phyloP scores from a whole-genome alignment of 2,888 invertebrate genomes.

The Mesochorus sp. region DNA sequence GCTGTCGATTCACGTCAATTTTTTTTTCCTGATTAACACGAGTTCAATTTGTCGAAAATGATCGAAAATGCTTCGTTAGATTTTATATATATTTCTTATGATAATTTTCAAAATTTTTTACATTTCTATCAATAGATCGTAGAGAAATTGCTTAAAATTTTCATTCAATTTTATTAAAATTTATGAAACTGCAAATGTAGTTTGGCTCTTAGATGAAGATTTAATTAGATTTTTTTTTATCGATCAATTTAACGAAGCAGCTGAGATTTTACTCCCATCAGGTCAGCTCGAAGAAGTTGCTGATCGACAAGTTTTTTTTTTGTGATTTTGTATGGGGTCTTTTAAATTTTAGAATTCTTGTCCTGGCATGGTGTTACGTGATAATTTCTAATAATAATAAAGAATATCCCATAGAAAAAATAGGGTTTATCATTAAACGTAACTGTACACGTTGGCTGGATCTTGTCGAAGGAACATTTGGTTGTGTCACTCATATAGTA shows the following conservation, averaged over 20 bases:
- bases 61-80: constrained; percentile 45
- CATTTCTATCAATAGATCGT: background rate
- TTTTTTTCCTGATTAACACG: constrained; percentile 43
- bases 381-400: constrained; percentile 51
- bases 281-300: background rate
- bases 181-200: background rate
- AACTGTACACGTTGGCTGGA: background rate
- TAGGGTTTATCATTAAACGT: background rate
- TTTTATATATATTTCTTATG: constrained; percentile 20
- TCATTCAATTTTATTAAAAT: background rate
- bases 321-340: constrained; percentile 26
- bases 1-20: constrained; percentile 42
- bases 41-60: background rate
- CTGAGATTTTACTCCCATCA: constrained; percentile 4
- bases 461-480: constrained; percentile 23
- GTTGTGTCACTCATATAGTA: constrained; percentile 59
- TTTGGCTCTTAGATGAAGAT: background rate
- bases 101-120: background rate
- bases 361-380: constrained; percentile 68
- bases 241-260: constrained; percentile 45
- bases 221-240: constrained; percentile 4
- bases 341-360: constrained; percentile 41
- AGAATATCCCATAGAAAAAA: background rate
- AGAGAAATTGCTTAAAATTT: constrained; percentile 1
- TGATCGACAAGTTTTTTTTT: constrained; percentile 43